Evolutionary conservation across 2,888 invertebrate genomes (phyloP).

Genomic region (Theretra japonica): DNA sequence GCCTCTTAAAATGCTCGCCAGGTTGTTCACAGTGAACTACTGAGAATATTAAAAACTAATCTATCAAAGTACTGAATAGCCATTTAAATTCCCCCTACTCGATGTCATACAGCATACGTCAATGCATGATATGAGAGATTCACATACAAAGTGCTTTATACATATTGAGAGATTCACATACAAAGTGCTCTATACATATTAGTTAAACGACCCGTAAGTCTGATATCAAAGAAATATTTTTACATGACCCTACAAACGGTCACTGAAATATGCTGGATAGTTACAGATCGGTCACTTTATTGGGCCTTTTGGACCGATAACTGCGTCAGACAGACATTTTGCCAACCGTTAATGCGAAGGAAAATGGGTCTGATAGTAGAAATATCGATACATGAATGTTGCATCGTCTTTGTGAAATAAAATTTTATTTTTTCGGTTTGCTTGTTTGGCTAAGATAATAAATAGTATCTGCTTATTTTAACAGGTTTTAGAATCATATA

Average conservation of each 20-base stretch:
- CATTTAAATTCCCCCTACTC: neutral
- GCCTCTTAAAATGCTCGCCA: no score
- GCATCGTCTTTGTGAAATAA: neutral
- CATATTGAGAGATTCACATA: no score
- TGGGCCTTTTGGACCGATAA: neutral
- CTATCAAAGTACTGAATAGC: no score
- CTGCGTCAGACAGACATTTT: neutral
- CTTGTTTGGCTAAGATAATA: neutral
- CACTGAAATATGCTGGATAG: neutral
- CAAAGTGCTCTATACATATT: neutral
- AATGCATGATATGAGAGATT: neutral
- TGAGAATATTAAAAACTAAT: no score
- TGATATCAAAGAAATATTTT: neutral
- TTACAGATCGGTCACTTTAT: neutral
- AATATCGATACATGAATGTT: constrained; percentile 3
- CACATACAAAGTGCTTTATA: neutral
- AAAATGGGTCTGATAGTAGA: constrained; percentile 1
- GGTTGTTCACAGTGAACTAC: no score
- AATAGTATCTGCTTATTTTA: no score
- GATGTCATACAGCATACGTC: neutral
- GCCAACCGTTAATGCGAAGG: constrained; percentile 8
- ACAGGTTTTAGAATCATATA: no score
- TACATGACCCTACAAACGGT: neutral
- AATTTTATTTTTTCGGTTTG: neutral
- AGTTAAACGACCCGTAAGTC: neutral